These are phyloP conservation scores for Taenaris catops DNA, from an alignment of 2,888 invertebrate species.

Conservation along the genomic window DNA sequence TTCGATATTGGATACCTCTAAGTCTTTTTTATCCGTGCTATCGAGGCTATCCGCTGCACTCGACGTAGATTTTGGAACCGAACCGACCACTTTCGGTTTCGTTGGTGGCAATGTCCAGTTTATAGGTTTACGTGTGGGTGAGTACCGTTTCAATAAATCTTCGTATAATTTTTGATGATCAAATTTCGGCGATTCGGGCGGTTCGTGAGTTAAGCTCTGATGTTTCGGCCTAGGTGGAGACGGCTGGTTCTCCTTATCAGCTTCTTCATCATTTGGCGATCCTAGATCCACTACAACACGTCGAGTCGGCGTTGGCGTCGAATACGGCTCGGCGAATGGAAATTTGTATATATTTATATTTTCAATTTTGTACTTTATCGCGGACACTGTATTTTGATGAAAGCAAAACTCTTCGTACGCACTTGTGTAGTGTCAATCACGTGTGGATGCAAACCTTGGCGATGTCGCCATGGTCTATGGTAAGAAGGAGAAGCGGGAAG, in stretches of 20 bases:
- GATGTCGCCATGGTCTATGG: too few relatives aligned
- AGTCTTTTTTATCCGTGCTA: constrained; percentile 37
- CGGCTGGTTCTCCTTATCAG: constrained; percentile 54
- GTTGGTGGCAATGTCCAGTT: constrained; percentile 71
- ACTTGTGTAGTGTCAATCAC: too few relatives aligned
- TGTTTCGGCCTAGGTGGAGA: constrained; percentile 43
- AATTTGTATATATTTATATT: constrained; percentile 72
- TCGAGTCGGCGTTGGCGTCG: constrained; percentile 64
- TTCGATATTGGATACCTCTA: constrained; percentile 37
- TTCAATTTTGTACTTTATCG: constrained; percentile 62
- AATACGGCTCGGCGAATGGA: constrained; percentile 70
- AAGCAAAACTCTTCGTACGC: too few relatives aligned
- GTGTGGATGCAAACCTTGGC: too few relatives aligned
- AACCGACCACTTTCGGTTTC: constrained; percentile 61
- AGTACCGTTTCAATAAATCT: constrained; percentile 65
- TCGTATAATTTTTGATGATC: constrained; percentile 69
- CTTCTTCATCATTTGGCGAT: constrained; percentile 39
- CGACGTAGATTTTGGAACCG: constrained; percentile 62
- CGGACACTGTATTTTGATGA: constrained; percentile 38
- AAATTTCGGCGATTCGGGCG: constrained; percentile 44
- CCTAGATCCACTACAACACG: constrained; percentile 54
- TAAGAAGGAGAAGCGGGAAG: too few relatives aligned
- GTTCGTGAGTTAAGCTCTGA: constrained; percentile 46
- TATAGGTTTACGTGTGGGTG: constrained; percentile 65
- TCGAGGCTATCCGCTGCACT: constrained; percentile 49